Percentiles rank a stretch among this genome's conserved stretches.
Conservation (phyloP, 1,140 invertebrate genomes). For the Drosophila nannoptera region DNA sequence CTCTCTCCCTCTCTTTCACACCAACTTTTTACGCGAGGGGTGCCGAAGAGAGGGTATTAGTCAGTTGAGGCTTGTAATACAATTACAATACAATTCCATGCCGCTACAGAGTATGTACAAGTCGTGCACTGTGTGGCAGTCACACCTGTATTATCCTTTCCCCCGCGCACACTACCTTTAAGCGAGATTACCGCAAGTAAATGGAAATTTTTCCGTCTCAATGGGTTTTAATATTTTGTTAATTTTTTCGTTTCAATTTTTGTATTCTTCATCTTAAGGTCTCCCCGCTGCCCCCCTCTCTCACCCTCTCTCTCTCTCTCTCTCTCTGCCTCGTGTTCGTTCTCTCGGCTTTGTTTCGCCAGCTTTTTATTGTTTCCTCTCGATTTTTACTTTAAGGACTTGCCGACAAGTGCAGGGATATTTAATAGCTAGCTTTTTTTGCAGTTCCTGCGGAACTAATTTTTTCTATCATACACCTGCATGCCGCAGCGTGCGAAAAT, state of each 20-base stretch:
- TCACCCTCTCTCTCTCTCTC: background rate
- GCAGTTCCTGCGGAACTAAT: conserved; percentile 72
- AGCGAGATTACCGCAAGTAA: conserved; percentile 71
- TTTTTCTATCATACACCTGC: conserved; percentile 58
- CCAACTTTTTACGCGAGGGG: conserved; percentile 26
- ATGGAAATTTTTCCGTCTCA: conserved; percentile 67
- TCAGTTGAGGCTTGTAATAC: conserved; percentile 9
- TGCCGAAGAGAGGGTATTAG: background rate
- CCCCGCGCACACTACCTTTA: conserved; percentile 28
- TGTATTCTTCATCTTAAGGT: conserved; percentile 20
- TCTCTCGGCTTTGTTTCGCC: conserved; percentile 34
- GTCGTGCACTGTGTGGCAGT: background rate
- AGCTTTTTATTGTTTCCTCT: conserved; percentile 13
- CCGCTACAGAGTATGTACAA: background rate
- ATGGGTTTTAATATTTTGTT: conserved; percentile 73
- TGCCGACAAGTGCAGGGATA: conserved; percentile 53
- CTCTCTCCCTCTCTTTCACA: conserved; percentile 6
- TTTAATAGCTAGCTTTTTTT: conserved; percentile 62
- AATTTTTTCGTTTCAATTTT: conserved; percentile 18
- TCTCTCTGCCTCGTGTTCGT: background rate
- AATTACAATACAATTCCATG: no score
- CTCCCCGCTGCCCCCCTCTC: conserved; percentile 20
- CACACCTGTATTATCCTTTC: background rate
- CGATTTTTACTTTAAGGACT: conserved; percentile 54
- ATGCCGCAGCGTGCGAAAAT: conserved; percentile 59